Evolutionary conservation across 92 coral and sea anemone genomes (phyloP).

Genomic region (Umimayanthus kanabou): DNA sequence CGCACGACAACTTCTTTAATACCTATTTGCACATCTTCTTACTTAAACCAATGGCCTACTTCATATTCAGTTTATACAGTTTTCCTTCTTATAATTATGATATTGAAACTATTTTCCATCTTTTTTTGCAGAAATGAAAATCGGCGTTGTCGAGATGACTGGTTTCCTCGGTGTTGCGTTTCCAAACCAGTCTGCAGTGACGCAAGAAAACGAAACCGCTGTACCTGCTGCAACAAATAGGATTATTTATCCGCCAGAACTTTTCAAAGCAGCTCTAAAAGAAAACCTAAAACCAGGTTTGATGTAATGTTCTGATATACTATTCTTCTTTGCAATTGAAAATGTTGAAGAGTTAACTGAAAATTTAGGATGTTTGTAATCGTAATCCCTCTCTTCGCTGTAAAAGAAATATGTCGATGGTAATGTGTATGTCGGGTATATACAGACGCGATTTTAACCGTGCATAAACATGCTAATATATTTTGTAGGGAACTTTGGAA

Average conservation of each 20-base stretch:
- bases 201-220: conserved; percentile 23
- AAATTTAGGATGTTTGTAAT: neutral
- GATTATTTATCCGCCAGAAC: conserved; percentile 50
- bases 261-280: conserved; percentile 44
- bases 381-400: no score
- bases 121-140: conserved; percentile 53
- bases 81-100: neutral
- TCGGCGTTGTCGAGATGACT: conserved; percentile 76
- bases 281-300: conserved; percentile 56
- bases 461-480: no score
- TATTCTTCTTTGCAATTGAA: neutral
- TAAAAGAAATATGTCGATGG: no score
- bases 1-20: no score
- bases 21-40: no score
- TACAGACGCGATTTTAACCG: no score
- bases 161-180: conserved; percentile 60
- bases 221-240: conserved; percentile 13
- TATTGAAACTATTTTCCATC: neutral
- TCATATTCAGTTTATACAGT: neutral
- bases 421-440: no score
- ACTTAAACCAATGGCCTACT: no score
- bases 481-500: no score
- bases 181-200: conserved; percentile 12
- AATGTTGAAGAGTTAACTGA: neutral
- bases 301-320: neutral